Conservation (phyloP, 2,888 invertebrate genomes). For the Sisyra terminalis region DNA sequence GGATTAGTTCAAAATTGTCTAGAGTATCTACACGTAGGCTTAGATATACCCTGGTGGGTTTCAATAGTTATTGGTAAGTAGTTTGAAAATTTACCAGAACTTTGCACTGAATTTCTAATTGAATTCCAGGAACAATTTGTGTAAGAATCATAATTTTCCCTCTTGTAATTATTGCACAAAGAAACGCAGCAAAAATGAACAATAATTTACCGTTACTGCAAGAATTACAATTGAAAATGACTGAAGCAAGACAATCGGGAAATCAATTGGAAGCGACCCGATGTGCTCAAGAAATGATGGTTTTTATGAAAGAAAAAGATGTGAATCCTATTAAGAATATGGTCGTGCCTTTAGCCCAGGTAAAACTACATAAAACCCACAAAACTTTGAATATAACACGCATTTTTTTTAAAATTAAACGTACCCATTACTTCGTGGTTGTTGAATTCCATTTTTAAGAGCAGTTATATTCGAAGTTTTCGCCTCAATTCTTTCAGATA, state of each 20-base stretch:
- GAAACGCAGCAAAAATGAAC: conserved; percentile 63
- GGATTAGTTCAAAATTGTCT: conserved; percentile 67
- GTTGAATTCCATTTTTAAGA: no score
- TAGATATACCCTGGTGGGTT: conserved; percentile 88
- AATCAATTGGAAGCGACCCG: conserved; percentile 62
- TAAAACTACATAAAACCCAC: conserved; percentile 19
- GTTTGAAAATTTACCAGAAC: conserved; percentile 3
- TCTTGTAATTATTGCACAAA: conserved; percentile 65
- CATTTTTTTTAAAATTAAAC: neutral
- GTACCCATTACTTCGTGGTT: no score
- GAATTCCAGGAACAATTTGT: conserved; percentile 51
- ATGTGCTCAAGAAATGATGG: conserved; percentile 60
- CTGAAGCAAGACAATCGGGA: conserved; percentile 70
- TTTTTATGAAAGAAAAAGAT: conserved; percentile 67
- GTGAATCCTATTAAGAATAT: conserved; percentile 68
- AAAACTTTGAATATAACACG: neutral
- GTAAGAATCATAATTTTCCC: conserved; percentile 70
- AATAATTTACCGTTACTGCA: conserved; percentile 79
- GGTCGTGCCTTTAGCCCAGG: conserved; percentile 61
- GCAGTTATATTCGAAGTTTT: no score
- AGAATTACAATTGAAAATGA: conserved; percentile 64
- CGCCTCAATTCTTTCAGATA: no score
- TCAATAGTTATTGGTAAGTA: conserved; percentile 53
- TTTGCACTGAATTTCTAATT: no score
- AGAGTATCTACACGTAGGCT: conserved; percentile 66